Percentiles rank a stretch among this genome's conserved stretches.
These are phyloP conservation scores for Diorhabda elongata DNA, from an alignment of 1,140 invertebrate species.

Conservation along the genomic window DNA sequence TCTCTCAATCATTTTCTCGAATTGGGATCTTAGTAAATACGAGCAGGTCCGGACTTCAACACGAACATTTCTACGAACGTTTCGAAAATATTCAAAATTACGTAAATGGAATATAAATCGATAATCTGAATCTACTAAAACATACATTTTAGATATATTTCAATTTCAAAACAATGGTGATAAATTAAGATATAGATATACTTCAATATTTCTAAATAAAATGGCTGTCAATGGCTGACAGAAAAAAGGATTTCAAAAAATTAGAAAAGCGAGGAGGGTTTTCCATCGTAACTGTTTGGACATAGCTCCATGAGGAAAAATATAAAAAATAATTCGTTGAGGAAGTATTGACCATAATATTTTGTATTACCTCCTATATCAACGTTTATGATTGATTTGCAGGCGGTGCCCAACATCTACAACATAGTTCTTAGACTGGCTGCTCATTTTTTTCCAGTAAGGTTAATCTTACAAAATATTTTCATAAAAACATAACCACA, in stretches of 20 bases:
- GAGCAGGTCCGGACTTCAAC: slow-evolving; percentile 6
- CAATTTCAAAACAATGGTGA: not conserved
- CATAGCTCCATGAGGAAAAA: too few species aligned
- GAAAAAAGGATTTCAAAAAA: not conserved
- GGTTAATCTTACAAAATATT: too few species aligned
- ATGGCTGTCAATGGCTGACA: not conserved
- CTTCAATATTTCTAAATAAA: not conserved
- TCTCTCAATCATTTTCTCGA: slow-evolving; percentile 11
- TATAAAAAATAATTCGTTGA: too few species aligned
- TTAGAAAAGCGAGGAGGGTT: not conserved
- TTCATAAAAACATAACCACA: too few species aligned
- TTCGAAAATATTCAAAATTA: not conserved
- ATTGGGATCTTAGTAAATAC: slow-evolving; percentile 16
- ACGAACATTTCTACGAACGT: not conserved
- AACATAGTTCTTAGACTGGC: not conserved
- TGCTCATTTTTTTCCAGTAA: too few species aligned
- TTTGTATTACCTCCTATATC: not conserved
- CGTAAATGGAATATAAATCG: not conserved
- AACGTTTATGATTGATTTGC: not conserved
- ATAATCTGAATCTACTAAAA: not conserved
- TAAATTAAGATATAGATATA: not conserved
- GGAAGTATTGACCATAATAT: not conserved
- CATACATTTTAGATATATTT: not conserved
- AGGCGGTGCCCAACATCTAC: not conserved
- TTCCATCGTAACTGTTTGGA: too few species aligned